These are phyloP conservation scores for Dendrolimus houi DNA, from an alignment of 2,888 invertebrate genomes.

Conservation along the genomic window DNA sequence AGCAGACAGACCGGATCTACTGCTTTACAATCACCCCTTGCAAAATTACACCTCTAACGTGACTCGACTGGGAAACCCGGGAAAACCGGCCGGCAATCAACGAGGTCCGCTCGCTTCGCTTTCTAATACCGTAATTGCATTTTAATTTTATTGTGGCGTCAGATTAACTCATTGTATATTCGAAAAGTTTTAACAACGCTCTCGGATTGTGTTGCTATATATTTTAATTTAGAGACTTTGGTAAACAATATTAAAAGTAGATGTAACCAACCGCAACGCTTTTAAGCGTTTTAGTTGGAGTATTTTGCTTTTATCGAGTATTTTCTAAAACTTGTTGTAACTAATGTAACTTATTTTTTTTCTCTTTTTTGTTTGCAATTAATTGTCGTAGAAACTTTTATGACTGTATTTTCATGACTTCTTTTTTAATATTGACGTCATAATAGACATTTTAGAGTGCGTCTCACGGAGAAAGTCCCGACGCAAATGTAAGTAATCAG, in stretches of 20 bases:
- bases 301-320: background rate
- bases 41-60: conserved; percentile 56
- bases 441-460: no score
- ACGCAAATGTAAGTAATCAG: no score
- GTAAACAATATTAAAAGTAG: conserved; percentile 24
- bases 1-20: conserved; percentile 37
- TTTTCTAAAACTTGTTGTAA: no score
- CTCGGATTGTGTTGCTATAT: conserved; percentile 15
- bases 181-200: conserved; percentile 13
- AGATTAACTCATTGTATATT: conserved; percentile 21
- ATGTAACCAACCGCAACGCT: conserved; percentile 25
- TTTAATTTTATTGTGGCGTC: conserved; percentile 30
- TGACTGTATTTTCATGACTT: no score
- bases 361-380: no score
- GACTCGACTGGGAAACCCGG: conserved; percentile 36
- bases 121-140: conserved; percentile 32
- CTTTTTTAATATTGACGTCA: no score
- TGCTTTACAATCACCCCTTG: conserved; percentile 58
- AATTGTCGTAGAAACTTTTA: no score
- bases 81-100: conserved; percentile 21
- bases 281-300: conserved; percentile 22
- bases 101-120: conserved; percentile 22
- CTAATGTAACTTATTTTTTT: no score
- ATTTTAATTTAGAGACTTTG: conserved; percentile 15
- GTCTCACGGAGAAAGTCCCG: no score